Percentiles rank a stretch among this genome's conserved stretches.
Conservation (phyloP, 2,888 invertebrate genomes). For the Euplexia lucipara region DNA sequence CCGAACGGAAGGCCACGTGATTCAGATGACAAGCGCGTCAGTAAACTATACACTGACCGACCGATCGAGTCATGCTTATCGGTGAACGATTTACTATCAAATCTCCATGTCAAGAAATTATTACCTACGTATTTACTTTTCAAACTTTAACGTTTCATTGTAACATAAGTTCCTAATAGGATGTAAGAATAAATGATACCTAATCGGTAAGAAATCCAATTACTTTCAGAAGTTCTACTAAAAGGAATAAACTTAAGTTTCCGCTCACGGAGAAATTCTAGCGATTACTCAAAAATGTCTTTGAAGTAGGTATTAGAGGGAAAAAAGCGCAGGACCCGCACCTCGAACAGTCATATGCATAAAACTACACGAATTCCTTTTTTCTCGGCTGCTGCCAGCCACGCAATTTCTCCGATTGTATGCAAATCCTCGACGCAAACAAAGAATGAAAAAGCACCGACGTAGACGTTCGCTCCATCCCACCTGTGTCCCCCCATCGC, state of each 20-base stretch:
- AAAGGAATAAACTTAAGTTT: conserved; percentile 6
- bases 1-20: conserved; percentile 87
- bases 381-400: conserved; percentile 79
- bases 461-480: conserved; percentile 82
- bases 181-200: conserved; percentile 7
- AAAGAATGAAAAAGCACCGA: conserved; percentile 88
- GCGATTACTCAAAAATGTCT: conserved; percentile 26
- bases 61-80: conserved; percentile 78
- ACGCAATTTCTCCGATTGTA: conserved; percentile 90
- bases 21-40: conserved; percentile 86
- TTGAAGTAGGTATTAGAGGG: conserved; percentile 54
- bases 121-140: conserved; percentile 48
- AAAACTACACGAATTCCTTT: conserved; percentile 83
- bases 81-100: conserved; percentile 72
- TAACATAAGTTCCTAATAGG: conserved; percentile 3
- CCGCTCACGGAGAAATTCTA: conserved; percentile 6
- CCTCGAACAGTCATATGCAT: conserved; percentile 78
- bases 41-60: conserved; percentile 75
- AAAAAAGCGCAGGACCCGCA: conserved; percentile 70
- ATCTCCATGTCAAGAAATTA: conserved; percentile 53
- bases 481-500: conserved; percentile 79
- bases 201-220: conserved; percentile 1
- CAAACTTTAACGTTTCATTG: conserved; percentile 3
- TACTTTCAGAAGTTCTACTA: conserved; percentile 15
- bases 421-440: conserved; percentile 89